Base-by-base conservation (phyloP, 2,113 vertebrate genomes). In the Xenopus laevis region DNA sequence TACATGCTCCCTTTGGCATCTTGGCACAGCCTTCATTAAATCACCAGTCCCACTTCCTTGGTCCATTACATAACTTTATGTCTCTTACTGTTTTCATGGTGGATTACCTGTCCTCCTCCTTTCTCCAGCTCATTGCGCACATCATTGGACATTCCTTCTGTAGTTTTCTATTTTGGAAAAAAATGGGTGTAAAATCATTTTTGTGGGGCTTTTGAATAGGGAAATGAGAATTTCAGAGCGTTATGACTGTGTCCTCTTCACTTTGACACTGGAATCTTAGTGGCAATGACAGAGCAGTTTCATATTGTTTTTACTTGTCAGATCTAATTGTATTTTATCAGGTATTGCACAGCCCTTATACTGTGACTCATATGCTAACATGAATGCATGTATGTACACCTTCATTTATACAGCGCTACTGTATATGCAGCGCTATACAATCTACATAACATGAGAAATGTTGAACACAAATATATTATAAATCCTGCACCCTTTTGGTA, bases 171-270 rank as follows among this genome's bases (percentile, higher is more conserved):
- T 60, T 71, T 71, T 71, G 70, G 70, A 71, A 45, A 71, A 71
- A 71, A 71, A 71, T 47, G 44, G 70, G 70, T 71, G 70, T 71
- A 63, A 63, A 71, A 71, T 71, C 70, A 71, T 71, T 71, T 71
- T 52, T 15, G 58, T 72, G 71, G 70, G 61, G 60, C 60, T 61
- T 20, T 52, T 55, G 13, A 71, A 18, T 21, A 71, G 45, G 45
- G 20, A 55, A 62, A 50, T 21, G 20, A 62, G 68, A 20, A 21
- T 21, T 45, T 61, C 44, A 63, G 27, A 18, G 3, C 45, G 33
- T 27, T 71, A 50, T 63, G 44, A 72, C n/a, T 18, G 30, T 40
- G 30, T 17, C 40, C 33, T 65, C 15, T 18, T 44, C 63, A 50
- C 40, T 65, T 40, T 40, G n/a, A n/a, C 65, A 50, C n/a, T 44